Conservation (phyloP, 2,113 vertebrate species). For the Struthio camelus region DNA sequence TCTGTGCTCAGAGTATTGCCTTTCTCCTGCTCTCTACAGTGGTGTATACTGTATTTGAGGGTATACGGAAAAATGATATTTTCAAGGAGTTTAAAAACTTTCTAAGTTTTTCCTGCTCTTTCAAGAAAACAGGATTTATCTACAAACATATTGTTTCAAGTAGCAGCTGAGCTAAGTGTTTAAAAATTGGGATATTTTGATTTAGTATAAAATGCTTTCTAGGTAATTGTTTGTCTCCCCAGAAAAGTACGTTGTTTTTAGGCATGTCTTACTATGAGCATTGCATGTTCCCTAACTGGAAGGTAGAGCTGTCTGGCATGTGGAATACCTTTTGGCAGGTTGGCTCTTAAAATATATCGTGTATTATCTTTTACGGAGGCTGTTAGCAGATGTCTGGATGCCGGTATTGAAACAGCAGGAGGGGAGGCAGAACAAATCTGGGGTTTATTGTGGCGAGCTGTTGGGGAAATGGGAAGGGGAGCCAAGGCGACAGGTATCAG, state of each 20-base stretch:
- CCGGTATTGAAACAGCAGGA: not conserved
- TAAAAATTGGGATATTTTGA: not conserved
- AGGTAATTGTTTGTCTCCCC: not conserved
- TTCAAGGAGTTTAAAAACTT: not conserved
- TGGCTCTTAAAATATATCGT: not conserved
- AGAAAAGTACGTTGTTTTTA: constrained; percentile 28
- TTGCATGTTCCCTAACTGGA: not conserved
- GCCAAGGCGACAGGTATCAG: not conserved
- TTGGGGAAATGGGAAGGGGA: not conserved
- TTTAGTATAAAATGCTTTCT: not conserved
- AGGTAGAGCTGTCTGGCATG: not conserved
- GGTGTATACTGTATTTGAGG: too few relatives aligned
- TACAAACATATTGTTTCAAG: not conserved
- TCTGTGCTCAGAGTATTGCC: not conserved
- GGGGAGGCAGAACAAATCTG: not conserved
- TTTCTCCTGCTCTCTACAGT: not conserved
- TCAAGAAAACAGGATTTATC: not conserved
- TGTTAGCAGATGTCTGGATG: not conserved
- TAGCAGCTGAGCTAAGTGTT: not conserved
- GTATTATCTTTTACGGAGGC: not conserved
- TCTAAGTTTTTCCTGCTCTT: not conserved
- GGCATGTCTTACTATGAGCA: not conserved
- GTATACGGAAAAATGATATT: not conserved
- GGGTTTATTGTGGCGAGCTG: not conserved
- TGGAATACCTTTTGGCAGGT: not conserved